Evolutionary conservation across 2,888 invertebrate genomes (phyloP).

Genomic region (Morinoia aosen): DNA sequence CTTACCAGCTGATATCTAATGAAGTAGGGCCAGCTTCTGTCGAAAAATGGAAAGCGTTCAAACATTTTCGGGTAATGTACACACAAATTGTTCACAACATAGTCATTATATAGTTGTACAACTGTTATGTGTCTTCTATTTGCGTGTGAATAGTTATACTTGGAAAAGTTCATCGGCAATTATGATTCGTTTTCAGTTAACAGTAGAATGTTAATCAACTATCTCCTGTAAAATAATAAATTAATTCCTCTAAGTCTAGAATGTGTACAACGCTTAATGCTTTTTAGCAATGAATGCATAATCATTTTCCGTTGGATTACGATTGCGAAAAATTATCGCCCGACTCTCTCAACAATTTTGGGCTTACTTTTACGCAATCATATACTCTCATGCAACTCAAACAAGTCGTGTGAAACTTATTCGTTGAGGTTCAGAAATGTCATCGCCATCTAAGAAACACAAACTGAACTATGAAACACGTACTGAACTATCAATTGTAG

Average conservation of each 20-base stretch:
- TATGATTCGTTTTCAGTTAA: neutral
- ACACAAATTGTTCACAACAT: neutral
- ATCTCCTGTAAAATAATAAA: neutral
- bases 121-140: no score
- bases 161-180: neutral
- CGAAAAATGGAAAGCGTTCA: neutral
- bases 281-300: neutral
- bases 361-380: no score
- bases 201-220: neutral
- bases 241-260: neutral
- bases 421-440: neutral
- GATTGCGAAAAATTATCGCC: neutral
- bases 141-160: neutral
- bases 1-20: neutral
- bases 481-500: neutral
- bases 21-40: neutral
- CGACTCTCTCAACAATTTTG: neutral
- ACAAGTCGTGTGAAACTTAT: neutral
- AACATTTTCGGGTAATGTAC: neutral
- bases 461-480: neutral
- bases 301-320: neutral
- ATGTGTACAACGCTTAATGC: neutral
- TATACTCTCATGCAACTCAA: neutral
- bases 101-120: neutral
- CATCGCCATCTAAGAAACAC: neutral